A percentile compares a stretch with the other conserved stretches of the same genome.
Evolutionary conservation across 2,888 invertebrate genomes (phyloP).

Genomic region (Apantesis nais): DNA sequence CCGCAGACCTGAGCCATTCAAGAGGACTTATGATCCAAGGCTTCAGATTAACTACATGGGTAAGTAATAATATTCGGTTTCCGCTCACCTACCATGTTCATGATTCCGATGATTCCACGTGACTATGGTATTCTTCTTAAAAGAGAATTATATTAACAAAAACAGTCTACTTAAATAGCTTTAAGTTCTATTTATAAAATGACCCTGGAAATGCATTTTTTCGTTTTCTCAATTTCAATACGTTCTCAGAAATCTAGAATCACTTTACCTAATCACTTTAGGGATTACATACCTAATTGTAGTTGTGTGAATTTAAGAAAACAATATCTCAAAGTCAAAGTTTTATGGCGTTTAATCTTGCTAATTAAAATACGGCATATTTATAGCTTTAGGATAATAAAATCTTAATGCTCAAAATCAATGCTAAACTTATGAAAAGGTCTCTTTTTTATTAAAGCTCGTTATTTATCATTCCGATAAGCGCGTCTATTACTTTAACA

Average conservation of each 20-base stretch:
- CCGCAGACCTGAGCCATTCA: slow-evolving; percentile 72
- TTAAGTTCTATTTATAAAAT: background rate
- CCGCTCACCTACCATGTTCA: background rate
- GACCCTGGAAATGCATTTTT: background rate
- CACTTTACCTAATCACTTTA: background rate
- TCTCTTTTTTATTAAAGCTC: background rate
- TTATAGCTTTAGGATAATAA: background rate
- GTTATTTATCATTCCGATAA: no score
- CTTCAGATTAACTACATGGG: slow-evolving; percentile 76
- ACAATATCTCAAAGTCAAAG: background rate
- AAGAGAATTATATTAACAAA: background rate
- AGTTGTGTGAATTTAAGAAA: background rate
- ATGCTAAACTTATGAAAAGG: background rate
- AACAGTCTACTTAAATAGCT: background rate
- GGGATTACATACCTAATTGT: background rate
- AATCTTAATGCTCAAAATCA: background rate
- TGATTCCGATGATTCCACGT: background rate
- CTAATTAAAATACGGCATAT: no score
- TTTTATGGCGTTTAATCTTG: background rate
- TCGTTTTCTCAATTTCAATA: background rate
- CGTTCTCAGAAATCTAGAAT: background rate
- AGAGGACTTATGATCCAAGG: slow-evolving; percentile 78
- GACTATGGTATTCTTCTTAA: background rate
- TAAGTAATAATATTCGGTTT: slow-evolving; percentile 50
- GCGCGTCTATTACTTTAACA: background rate